These are phyloP conservation scores for Xylocampa areola DNA, from an alignment of 2,888 invertebrate genomes.

Conservation along the genomic window DNA sequence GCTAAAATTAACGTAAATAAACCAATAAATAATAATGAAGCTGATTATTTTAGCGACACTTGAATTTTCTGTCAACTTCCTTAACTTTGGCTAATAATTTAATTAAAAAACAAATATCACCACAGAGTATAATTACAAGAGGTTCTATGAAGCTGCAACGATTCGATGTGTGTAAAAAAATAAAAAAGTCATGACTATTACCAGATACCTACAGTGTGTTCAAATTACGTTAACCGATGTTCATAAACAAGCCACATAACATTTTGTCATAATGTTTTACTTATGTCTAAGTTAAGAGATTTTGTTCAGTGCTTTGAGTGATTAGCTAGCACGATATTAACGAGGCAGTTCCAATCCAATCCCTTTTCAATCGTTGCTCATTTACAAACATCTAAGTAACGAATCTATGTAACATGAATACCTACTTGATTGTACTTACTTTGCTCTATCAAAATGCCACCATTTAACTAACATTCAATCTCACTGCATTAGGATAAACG, in stretches of 20 bases:
- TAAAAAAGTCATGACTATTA: constrained; percentile 23
- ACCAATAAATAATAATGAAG: constrained; percentile 3
- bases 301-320: too few species aligned
- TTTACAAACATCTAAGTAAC: constrained; percentile 33
- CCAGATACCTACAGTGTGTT: constrained; percentile 23
- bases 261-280: background rate
- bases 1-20: constrained; percentile 18
- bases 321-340: too few species aligned
- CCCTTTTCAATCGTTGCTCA: background rate
- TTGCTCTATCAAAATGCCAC: constrained; percentile 77
- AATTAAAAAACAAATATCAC: constrained; percentile 16
- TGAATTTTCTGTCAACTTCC: background rate
- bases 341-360: too few species aligned
- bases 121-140: constrained; percentile 1
- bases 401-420: constrained; percentile 37
- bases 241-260: constrained; percentile 4
- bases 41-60: background rate
- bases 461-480: constrained; percentile 70
- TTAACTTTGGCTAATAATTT: background rate
- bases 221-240: constrained; percentile 31
- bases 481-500: constrained; percentile 69
- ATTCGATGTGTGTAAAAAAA: constrained; percentile 25
- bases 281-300: too few species aligned
- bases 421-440: constrained; percentile 64
- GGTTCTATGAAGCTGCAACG: constrained; percentile 11